Base-by-base conservation (phyloP, 2,888 invertebrate genomes). In the Aphrophora alni region DNA sequence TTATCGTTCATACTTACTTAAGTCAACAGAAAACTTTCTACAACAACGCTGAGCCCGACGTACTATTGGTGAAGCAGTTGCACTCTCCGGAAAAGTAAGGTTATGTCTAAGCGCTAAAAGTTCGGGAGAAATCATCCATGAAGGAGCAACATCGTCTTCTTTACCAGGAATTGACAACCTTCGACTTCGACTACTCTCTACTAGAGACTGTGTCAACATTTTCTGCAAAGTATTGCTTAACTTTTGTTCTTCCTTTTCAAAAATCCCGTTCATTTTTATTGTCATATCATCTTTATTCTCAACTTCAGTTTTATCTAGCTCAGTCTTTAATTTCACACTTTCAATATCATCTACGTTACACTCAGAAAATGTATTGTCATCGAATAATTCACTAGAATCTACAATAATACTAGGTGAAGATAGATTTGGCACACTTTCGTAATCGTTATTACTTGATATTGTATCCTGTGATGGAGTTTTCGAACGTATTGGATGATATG, bases 81-180 rank as follows among this genome's bases (percentile, higher is more conserved):
- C 93, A 86, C 95, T 95, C 82, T 95, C 95, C 0, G 95, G 95
- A 87, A 95, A 95, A 68, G 92, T 93, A 83, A 95, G 88, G 87
- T 95, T 95, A 86, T 95, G 95, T 86, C 95, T 95, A 82, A 95
- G 90, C 0, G 95, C 95, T 81, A 95, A 87, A 77, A 95, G 91
- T 86, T 95, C 95, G 0, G 95, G 95, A 0, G 95, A 95, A 81
- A 92, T 91, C 92, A 95, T 93, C 95, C 95, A 95, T 84, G 94
- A 92, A 10, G 93, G 93, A 21, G 44, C 70, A 84, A 93, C 92
- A 82, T 93, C 93, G 3, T 59, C 59, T 59, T 59, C 59, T 7
- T 59, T 59, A 3, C 59, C 59, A n/a, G 59, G 59, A 59, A 59
- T n/a, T 59, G 59, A 59, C 59, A 59, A 21, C 10, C 59, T 59